Evolutionary conservation across 2,113 vertebrate genomes (phyloP).

Genomic region (Arothron firmamentum): DNA sequence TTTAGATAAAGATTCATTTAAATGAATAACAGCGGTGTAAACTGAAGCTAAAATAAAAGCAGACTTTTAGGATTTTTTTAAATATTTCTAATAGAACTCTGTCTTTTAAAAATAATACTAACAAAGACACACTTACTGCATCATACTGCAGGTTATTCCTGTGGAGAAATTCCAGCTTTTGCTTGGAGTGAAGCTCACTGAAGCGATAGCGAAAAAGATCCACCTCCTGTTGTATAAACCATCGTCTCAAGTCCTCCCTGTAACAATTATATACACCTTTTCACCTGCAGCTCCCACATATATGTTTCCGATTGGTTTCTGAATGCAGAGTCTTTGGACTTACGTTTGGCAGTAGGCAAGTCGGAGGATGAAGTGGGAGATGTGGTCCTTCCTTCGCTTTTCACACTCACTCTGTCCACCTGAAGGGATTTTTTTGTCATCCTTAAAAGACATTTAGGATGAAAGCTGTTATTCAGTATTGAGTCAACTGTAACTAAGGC

Average conservation of each 20-base stretch:
- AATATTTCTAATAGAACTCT: no score
- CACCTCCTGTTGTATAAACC: slow-evolving; percentile 98
- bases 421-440: slow-evolving; percentile 67
- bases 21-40: no score
- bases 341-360: slow-evolving; percentile 98
- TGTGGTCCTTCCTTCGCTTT: slow-evolving; percentile 89
- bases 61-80: no score
- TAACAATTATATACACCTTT: slow-evolving; percentile 5
- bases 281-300: not conserved
- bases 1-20: no score
- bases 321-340: slow-evolving; percentile 11
- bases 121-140: slow-evolving; percentile 73
- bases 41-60: no score
- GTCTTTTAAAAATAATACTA: no score
- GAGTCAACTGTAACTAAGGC: not conserved
- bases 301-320: no score
- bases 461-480: no score
- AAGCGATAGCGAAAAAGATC: slow-evolving; percentile 93
- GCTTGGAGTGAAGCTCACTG: slow-evolving; percentile 52
- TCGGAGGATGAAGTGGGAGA: slow-evolving; percentile 96
- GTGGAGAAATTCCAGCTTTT: slow-evolving; percentile 83
- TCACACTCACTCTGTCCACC: slow-evolving; percentile 69
- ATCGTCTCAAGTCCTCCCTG: slow-evolving; percentile 94
- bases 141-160: slow-evolving; percentile 84
- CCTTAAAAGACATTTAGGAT: slow-evolving; percentile 44